phyloP scores from a whole-genome alignment of 1,140 invertebrate species.

The Leptinotarsa texana region DNA sequence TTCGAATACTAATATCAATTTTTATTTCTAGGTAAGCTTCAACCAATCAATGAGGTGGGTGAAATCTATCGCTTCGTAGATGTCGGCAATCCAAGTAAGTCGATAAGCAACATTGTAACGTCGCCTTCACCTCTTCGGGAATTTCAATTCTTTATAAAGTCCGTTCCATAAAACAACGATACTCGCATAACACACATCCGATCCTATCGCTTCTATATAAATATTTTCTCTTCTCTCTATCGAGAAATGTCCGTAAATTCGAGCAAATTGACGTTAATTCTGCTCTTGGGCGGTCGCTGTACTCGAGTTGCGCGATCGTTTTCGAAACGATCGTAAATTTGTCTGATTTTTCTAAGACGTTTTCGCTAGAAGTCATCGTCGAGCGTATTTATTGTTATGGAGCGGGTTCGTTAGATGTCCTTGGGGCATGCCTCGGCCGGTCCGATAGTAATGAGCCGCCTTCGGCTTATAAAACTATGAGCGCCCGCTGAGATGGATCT shows the following conservation, averaged over 20 bases:
- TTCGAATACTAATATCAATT: not conserved
- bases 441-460: not conserved
- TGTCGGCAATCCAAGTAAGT: not conserved
- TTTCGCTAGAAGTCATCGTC: not conserved
- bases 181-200: not conserved
- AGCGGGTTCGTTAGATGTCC: conserved; percentile 7
- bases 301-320: not conserved
- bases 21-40: not conserved
- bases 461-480: not conserved
- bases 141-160: not conserved
- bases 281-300: not conserved
- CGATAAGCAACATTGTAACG: not conserved
- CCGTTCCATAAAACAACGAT: not conserved
- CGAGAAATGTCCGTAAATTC: conserved; percentile 8
- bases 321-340: not conserved
- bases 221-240: conserved; percentile 6
- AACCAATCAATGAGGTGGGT: not conserved
- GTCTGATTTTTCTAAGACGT: not conserved
- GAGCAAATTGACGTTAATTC: conserved; percentile 8
- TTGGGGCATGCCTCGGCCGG: not conserved
- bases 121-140: not conserved
- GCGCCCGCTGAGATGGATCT: no score
- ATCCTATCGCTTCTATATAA: conserved; percentile 3
- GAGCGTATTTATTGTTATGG: not conserved
- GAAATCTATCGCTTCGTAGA: not conserved